phyloP scores from a whole-genome alignment of 2,113 vertebrate species.

The Carettochelys insculpta region DNA sequence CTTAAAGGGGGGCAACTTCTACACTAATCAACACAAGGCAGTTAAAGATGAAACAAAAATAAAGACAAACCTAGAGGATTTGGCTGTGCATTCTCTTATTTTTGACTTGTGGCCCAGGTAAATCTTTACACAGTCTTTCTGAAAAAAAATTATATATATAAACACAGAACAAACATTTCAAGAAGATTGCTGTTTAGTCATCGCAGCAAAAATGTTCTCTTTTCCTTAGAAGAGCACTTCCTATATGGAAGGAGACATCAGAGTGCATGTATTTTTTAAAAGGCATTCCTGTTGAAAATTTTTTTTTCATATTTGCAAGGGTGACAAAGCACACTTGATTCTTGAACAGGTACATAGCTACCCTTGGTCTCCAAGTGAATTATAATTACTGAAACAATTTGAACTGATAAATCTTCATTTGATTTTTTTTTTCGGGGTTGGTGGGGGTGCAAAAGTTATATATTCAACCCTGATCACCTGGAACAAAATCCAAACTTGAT shows the following conservation, averaged over 20 bases:
- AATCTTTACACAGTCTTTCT: constrained; percentile 26
- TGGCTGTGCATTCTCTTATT: background rate
- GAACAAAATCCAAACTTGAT: constrained; percentile 2
- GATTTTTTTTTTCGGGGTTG: background rate
- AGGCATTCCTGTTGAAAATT: constrained; percentile 10
- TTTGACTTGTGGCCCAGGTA: constrained; percentile 49
- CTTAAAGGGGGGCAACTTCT: background rate
- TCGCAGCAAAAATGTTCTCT: constrained; percentile 31
- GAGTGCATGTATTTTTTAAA: background rate
- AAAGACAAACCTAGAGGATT: background rate
- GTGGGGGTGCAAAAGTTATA: constrained; percentile 47
- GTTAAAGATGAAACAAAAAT: background rate
- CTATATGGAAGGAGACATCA: constrained; percentile 35
- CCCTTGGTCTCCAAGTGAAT: background rate
- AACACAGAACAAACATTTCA: constrained; percentile 21
- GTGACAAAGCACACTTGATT: constrained; percentile 27
- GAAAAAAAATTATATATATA: background rate
- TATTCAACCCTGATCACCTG: constrained; percentile 5
- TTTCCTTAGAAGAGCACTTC: constrained; percentile 32
- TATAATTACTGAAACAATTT: constrained; percentile 33
- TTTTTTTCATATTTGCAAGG: constrained; percentile 25
- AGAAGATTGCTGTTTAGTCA: constrained; percentile 55
- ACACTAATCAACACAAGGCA: background rate
- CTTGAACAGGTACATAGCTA: background rate
- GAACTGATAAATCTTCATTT: background rate